These are phyloP conservation scores for Phyllotreta striolata DNA, from an alignment of 2,888 invertebrate species.

Conservation along the genomic window DNA sequence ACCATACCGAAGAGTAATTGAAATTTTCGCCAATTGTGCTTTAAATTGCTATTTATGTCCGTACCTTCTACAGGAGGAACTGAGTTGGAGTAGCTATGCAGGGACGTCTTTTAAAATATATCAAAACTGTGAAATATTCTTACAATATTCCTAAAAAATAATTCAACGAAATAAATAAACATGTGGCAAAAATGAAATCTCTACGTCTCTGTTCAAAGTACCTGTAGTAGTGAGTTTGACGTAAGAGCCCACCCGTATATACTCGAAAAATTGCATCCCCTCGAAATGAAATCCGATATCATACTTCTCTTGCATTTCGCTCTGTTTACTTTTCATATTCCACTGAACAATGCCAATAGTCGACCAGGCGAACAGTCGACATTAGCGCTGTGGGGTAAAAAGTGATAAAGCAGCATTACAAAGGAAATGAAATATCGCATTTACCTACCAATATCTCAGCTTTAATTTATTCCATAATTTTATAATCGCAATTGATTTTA, in stretches of 20 bases:
- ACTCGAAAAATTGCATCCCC: conserved; percentile 50
- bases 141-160: no score
- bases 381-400: not conserved
- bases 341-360: conserved; percentile 58
- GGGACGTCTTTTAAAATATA: no score
- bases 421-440: no score
- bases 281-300: conserved; percentile 56
- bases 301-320: conserved; percentile 48
- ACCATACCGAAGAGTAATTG: conserved; percentile 13
- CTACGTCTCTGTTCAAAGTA: conserved; percentile 23
- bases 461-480: no score
- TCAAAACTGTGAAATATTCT: no score
- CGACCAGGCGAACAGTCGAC: conserved; percentile 47
- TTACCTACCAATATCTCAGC: no score
- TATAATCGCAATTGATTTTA: no score
- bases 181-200: not conserved
- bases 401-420: no score
- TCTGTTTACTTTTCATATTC: conserved; percentile 61
- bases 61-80: no score
- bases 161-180: no score
- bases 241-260: conserved; percentile 44
- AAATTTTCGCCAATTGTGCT: conserved; percentile 15
- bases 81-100: no score
- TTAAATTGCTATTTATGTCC: not conserved
- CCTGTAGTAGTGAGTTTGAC: conserved; percentile 38